Conservation (phyloP, 2,888 invertebrate species). For the Neria commutata region DNA sequence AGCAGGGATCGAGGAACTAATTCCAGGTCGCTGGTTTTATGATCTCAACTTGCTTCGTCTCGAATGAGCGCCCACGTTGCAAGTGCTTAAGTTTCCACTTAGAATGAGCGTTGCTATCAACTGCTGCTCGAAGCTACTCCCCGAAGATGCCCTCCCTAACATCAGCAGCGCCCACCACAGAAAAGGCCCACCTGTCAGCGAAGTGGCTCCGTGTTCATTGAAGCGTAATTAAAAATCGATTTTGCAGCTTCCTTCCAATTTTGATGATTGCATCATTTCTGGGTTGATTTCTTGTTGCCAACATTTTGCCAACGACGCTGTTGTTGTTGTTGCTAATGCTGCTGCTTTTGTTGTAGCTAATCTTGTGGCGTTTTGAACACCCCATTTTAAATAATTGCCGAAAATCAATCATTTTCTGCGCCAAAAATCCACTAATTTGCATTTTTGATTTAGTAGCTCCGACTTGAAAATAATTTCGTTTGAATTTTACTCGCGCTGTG, state of each 20-base stretch:
- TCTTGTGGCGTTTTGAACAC: neutral
- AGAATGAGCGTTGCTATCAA: too few species aligned
- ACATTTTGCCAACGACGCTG: neutral
- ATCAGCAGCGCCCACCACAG: too few species aligned
- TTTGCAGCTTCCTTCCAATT: conserved; percentile 4
- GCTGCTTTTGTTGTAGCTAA: neutral
- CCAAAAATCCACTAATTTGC: conserved; percentile 43
- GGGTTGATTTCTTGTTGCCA: neutral
- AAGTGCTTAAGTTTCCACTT: too few species aligned
- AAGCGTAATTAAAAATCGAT: conserved; percentile 37
- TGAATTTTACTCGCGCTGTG: neutral
- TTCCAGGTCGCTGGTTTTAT: too few species aligned
- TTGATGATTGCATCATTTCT: conserved; percentile 48
- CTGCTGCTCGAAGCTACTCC: too few species aligned
- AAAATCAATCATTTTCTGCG: conserved; percentile 39
- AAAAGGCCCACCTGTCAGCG: too few species aligned
- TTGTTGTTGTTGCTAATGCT: too few species aligned
- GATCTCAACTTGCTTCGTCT: too few species aligned
- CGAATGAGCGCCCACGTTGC: too few species aligned
- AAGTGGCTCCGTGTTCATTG: too few species aligned
- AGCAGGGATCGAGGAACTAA: too few species aligned
- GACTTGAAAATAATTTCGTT: conserved; percentile 16
- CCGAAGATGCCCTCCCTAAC: too few species aligned
- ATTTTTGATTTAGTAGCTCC: conserved; percentile 53
- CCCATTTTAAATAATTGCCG: conserved; percentile 24